Conservation (phyloP, 2,113 vertebrate genomes). For the Atrichornis clamosus region DNA sequence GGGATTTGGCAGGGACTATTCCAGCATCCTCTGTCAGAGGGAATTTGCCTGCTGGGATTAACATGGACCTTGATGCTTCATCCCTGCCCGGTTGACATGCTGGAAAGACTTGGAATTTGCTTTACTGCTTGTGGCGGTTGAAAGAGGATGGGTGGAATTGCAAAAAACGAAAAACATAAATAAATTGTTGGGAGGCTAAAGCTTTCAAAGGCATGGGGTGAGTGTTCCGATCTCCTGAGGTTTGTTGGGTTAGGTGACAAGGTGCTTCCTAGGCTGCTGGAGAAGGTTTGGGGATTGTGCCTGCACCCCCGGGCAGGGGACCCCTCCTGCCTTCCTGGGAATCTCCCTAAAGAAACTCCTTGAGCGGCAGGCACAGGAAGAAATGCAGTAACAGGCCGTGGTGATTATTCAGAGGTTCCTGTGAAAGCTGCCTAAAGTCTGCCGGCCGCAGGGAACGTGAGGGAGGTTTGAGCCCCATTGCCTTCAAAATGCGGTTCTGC, state of each 20-base stretch:
- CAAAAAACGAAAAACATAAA: not conserved
- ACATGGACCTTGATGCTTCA: accelerated
- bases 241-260: not conserved
- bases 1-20: not conserved
- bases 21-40: not conserved
- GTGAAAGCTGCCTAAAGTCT: not conserved
- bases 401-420: not conserved
- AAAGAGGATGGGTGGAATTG: not conserved
- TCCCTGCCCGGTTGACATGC: not conserved
- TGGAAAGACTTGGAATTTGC: not conserved
- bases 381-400: accelerated
- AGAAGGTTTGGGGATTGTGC: not conserved
- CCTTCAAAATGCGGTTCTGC: not conserved
- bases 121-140: not conserved
- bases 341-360: not conserved
- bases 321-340: not conserved
- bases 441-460: not conserved
- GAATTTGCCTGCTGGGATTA: not conserved
- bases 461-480: not conserved
- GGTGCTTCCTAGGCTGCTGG: not conserved
- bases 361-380: not conserved
- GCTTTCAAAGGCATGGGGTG: not conserved
- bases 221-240: accelerated
- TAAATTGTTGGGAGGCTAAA: not conserved
- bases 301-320: not conserved